These are phyloP conservation scores for Macrobrachium rosenbergii DNA, from an alignment of 1,140 invertebrate species.

Conservation along the genomic window DNA sequence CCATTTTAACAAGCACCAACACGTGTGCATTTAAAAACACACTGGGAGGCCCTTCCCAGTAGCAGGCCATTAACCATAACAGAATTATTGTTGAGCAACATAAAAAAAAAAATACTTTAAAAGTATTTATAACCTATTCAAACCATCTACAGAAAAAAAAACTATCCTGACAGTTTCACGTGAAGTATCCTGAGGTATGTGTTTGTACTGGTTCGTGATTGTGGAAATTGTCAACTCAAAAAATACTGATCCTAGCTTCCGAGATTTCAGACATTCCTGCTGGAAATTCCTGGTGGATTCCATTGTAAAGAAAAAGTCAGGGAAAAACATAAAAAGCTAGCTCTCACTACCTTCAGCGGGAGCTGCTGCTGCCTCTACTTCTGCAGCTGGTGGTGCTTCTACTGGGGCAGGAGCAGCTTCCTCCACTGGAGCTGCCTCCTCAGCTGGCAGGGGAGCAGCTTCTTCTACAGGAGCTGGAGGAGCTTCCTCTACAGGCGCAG, in stretches of 20 bases:
- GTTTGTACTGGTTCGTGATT: no score
- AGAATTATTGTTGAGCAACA: not conserved
- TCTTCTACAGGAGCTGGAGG: constrained; percentile 26
- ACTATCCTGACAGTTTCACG: no score
- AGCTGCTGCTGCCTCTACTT: not conserved
- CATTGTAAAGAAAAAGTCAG: not conserved
- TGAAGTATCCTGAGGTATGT: no score
- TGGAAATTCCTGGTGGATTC: no score
- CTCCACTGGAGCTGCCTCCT: constrained; percentile 19
- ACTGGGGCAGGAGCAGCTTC: constrained; percentile 17
- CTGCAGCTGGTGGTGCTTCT: constrained; percentile 11
- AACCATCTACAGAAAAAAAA: no score
- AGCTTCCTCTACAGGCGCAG: not conserved
- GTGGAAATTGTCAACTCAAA: no score
- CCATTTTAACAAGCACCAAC: not conserved
- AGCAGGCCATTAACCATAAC: constrained; percentile 41
- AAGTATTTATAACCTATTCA: no score
- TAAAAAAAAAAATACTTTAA: not conserved
- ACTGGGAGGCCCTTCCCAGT: constrained; percentile 27
- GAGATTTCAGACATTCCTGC: no score
- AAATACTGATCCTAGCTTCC: no score
- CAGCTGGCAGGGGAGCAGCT: not conserved
- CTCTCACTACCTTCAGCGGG: constrained; percentile 38
- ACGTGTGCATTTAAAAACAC: not conserved
- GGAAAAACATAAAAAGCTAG: not conserved